Base-by-base conservation (phyloP, 2,113 vertebrate genomes). In the Entelurus aequoreus region DNA sequence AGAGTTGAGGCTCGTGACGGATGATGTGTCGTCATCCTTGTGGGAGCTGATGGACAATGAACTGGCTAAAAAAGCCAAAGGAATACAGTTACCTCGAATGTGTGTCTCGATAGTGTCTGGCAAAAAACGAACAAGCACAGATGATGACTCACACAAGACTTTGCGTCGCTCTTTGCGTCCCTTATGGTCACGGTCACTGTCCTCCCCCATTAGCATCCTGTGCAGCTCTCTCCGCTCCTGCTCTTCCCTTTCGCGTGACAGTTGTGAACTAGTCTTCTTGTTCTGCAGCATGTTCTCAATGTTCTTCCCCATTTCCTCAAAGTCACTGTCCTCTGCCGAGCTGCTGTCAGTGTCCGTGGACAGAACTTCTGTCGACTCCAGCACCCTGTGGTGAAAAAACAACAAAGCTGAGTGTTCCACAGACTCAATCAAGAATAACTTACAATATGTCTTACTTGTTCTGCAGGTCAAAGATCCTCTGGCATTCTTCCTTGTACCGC, bases 271-370 rank as follows among this genome's bases (percentile, higher is more conserved):
- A 44, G 96, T 98, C 88, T 99, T 98, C 88, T 98, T 99, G 84
- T 98, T 98, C 88, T 98, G 96, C 75, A 99, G 85, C 97, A 99
- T 99, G 77, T 95, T 98, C 86, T 99, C 97, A 36, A 98, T 97
- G 82, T 98, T 97, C 87, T 98, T 99, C 63, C 95, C 96, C 97
- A 99, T 97, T 88, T 99, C 97, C 86, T 99, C 96, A 83, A 98
- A 97, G 88, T 99, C 97, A 63, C 96, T 99, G 84, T 99, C 97
- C 85, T 99, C 96, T 15, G 95, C 97, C 36, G 97, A 99, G 76
- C 96, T 98, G 88, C 97, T 99, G 61, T 98, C 97, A 2, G 96
- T 98, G 86, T 99, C 97, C 12, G 96, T 99, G 62, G 97, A 99
- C 70, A 99, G 87, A 61, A 98, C 91, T 87, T 99, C 97, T 3